Evolutionary conservation across 2,113 vertebrate species (phyloP).

Genomic region (Pseudopodoces humilis): DNA sequence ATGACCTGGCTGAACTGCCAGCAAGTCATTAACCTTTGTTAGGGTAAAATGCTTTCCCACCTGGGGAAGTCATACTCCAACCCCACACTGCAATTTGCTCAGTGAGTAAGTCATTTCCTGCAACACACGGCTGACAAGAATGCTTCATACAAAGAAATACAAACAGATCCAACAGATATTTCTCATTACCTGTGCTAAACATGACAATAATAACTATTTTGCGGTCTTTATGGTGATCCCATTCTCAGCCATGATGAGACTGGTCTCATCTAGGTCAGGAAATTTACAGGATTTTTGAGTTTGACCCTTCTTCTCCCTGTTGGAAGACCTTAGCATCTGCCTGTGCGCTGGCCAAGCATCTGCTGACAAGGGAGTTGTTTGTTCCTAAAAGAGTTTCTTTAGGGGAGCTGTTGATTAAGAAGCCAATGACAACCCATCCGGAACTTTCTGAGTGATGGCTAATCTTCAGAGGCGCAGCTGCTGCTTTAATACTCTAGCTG

Average conservation of each 20-base stretch:
- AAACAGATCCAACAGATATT: not conserved
- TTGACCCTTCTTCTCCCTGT: not conserved
- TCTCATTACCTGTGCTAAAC: not conserved
- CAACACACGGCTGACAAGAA: not conserved
- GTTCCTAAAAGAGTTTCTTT: not conserved
- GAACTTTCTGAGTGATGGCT: not conserved
- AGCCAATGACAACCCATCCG: not conserved
- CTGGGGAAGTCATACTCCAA: not conserved
- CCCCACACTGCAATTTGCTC: not conserved
- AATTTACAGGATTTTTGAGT: not conserved
- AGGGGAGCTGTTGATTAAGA: not conserved
- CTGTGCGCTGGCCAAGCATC: not conserved
- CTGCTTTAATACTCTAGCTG: not conserved
- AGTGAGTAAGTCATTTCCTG: not conserved
- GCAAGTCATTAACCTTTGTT: constrained; percentile 13
- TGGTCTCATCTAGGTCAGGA: not conserved
- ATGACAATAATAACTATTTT: not conserved
- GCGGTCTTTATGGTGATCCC: not conserved
- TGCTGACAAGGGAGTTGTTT: not conserved
- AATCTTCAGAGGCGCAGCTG: not conserved
- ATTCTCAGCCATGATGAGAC: not conserved
- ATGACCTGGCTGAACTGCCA: not conserved
- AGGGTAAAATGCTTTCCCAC: not conserved
- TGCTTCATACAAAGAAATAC: not conserved
- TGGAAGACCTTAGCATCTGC: not conserved